Conservation (phyloP, 2,113 vertebrate genomes). For the Eidolon helvum region DNA sequence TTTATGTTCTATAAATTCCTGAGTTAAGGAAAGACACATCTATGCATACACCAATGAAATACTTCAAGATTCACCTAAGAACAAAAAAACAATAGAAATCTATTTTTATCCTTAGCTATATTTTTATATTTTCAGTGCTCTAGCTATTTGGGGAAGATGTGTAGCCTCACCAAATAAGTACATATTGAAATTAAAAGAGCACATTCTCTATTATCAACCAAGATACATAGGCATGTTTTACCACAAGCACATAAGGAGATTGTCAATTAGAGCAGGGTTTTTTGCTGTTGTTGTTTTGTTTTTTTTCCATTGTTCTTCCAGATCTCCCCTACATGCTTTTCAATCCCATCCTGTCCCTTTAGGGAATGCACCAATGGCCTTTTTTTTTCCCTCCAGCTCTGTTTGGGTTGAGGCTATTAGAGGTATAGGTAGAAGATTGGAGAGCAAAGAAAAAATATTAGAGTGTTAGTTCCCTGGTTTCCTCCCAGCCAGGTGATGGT, state of each 20-base stretch:
- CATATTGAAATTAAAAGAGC: background rate
- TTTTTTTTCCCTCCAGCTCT: background rate
- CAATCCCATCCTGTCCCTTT: background rate
- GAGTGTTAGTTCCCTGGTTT: background rate
- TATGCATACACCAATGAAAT: background rate
- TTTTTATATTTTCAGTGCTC: background rate
- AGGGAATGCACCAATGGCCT: rapidly evolving
- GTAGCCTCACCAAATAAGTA: background rate
- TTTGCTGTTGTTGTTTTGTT: background rate
- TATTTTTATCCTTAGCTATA: constrained; percentile 3
- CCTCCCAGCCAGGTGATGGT: background rate
- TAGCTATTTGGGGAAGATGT: background rate
- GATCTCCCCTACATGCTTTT: background rate
- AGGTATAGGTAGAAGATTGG: background rate
- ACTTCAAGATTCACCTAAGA: constrained; percentile 14
- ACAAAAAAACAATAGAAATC: background rate
- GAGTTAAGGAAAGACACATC: background rate
- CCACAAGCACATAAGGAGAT: background rate
- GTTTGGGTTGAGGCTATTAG: background rate
- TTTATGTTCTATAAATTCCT: background rate
- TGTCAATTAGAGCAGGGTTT: background rate
- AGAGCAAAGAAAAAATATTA: background rate
- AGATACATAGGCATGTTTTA: background rate
- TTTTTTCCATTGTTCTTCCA: background rate
- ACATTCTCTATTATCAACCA: background rate